Percentiles rank a stretch among this genome's conserved stretches.
These are phyloP conservation scores for Nomada fucata DNA, from an alignment of 2,888 invertebrate species.

Conservation along the genomic window DNA sequence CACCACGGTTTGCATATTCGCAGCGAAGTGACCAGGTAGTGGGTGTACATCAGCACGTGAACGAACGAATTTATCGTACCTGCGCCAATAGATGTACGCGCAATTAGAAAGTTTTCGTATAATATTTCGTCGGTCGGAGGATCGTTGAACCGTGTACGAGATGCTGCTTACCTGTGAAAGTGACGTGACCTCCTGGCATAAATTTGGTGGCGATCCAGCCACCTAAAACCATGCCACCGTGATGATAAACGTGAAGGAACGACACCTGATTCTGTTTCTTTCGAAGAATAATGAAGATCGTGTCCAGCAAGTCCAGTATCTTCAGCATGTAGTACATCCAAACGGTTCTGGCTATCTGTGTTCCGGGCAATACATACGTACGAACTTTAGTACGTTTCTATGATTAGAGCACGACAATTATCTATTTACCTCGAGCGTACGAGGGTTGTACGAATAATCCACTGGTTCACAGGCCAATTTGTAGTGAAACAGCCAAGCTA, in stretches of 20 bases:
- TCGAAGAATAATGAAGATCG: conserved; percentile 93
- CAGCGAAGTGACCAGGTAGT: conserved; percentile 90
- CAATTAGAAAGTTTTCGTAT: not conserved
- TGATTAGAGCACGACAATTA: no score
- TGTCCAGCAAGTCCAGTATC: conserved; percentile 90
- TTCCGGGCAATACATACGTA: not conserved
- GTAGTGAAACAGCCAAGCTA: conserved; percentile 85
- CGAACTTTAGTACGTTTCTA: no score
- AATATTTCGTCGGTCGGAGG: not conserved
- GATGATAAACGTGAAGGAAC: conserved; percentile 95
- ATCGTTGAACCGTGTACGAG: not conserved
- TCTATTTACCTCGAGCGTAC: conserved; percentile 85
- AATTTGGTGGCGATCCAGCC: conserved; percentile 88
- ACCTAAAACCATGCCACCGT: conserved; percentile 91
- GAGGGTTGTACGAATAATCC: conserved; percentile 87
- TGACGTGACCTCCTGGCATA: conserved; percentile 85
- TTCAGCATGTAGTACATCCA: conserved; percentile 90
- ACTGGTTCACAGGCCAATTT: conserved; percentile 89
- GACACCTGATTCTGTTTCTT: conserved; percentile 93
- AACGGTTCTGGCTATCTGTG: conserved; percentile 85
- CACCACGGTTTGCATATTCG: conserved; percentile 89
- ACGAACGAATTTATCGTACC: conserved; percentile 90
- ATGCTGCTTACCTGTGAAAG: conserved; percentile 76
- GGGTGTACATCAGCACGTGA: conserved; percentile 92
- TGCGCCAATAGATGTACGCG: conserved; percentile 38